Evolutionary conservation across 2,113 vertebrate species (phyloP).

Genomic region (Conger conger): DNA sequence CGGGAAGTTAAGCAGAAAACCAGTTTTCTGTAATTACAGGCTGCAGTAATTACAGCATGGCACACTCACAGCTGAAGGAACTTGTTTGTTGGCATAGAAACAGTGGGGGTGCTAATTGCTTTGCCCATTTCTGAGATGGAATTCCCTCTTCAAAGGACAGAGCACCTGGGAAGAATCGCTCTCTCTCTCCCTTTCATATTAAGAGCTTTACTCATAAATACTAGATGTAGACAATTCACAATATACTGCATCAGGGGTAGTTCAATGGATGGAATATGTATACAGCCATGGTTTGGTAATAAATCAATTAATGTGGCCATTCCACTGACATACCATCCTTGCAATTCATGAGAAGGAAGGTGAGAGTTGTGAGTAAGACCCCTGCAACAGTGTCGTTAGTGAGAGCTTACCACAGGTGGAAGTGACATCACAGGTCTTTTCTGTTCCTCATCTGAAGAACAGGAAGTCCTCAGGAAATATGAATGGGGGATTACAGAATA

Average conservation of each 20-base stretch:
- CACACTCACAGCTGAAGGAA: slow-evolving; percentile 19
- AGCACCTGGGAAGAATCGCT: slow-evolving; percentile 34
- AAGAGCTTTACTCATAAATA: slow-evolving; percentile 36
- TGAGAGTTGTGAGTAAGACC: background rate
- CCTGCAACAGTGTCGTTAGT: background rate
- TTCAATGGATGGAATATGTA: background rate
- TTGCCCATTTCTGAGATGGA: slow-evolving; percentile 14
- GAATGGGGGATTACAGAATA: background rate
- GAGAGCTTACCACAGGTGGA: too few relatives aligned
- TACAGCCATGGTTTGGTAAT: too few relatives aligned
- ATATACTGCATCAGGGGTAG: background rate
- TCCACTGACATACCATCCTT: too few relatives aligned
- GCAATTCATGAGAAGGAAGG: too few relatives aligned
- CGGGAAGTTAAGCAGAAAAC: slow-evolving; percentile 18
- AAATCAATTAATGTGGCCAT: too few relatives aligned
- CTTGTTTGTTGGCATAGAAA: slow-evolving; percentile 10
- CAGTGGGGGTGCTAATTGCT: slow-evolving; percentile 20
- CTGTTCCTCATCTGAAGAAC: background rate
- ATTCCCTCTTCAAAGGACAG: slow-evolving; percentile 10
- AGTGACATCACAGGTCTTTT: too few relatives aligned
- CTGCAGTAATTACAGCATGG: slow-evolving; percentile 18
- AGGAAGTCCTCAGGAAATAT: background rate
- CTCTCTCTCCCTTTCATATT: slow-evolving; percentile 39
- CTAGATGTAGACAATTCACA: background rate
- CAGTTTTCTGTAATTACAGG: slow-evolving; percentile 13